Conservation (phyloP, 92 coral and sea anemone genomes). For the Desmophyllum pertusum region DNA sequence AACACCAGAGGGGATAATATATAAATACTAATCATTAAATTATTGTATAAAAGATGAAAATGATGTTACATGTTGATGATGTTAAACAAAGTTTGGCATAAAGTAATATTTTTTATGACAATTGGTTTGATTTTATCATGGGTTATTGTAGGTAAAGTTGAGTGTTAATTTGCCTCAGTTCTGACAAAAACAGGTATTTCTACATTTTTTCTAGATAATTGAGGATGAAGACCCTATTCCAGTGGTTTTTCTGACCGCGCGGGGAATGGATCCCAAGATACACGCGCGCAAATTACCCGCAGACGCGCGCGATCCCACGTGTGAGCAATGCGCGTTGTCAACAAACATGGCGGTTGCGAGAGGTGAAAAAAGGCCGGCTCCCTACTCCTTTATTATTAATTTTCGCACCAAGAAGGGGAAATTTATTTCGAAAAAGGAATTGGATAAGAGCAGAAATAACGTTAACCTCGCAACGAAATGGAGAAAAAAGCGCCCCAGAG, state of each 20-base stretch:
- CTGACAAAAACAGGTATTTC: too few species aligned
- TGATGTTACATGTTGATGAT: too few species aligned
- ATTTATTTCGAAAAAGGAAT: background rate
- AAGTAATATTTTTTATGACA: too few species aligned
- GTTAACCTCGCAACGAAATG: slow-evolving; percentile 2
- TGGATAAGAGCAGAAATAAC: background rate
- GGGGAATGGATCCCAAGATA: slow-evolving; percentile 14
- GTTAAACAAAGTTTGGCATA: too few species aligned
- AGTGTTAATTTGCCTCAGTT: too few species aligned
- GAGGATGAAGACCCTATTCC: background rate
- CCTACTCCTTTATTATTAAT: background rate
- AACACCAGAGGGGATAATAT: too few species aligned
- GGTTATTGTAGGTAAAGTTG: too few species aligned
- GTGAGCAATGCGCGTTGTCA: background rate
- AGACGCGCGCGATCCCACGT: background rate
- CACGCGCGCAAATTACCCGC: slow-evolving; percentile 8
- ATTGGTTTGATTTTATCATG: too few species aligned
- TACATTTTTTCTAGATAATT: too few species aligned
- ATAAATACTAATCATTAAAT: too few species aligned
- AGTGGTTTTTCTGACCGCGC: slow-evolving; percentile 11
- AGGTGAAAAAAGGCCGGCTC: background rate
- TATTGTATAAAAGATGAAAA: too few species aligned
- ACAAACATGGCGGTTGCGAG: background rate
- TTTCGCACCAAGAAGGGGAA: background rate
- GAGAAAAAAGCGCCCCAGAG: background rate